Evolutionary conservation across 2,113 vertebrate species (phyloP).

Genomic region (Oreotrochilus melanogaster): DNA sequence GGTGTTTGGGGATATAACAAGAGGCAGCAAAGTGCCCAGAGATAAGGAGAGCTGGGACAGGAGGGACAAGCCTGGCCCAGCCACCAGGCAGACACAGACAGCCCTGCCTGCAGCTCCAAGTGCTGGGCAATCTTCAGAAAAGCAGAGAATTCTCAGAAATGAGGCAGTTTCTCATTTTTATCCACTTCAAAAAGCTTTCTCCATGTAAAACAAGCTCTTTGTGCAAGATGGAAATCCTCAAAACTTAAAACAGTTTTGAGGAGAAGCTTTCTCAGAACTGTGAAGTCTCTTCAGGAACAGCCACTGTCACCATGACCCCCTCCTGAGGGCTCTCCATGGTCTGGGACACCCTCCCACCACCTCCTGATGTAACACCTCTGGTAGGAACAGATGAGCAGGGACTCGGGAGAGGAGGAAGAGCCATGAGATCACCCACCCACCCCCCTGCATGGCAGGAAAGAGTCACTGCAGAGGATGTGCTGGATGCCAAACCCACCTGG

Average conservation of each 20-base stretch:
- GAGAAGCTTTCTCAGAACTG: background rate
- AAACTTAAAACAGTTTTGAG: accelerated
- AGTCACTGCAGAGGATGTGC: background rate
- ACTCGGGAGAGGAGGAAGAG: background rate
- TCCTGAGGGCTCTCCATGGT: background rate
- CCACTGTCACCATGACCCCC: background rate
- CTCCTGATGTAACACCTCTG: background rate
- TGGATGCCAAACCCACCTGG: background rate
- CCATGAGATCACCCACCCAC: background rate
- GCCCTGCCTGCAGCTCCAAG: background rate
- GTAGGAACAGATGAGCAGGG: background rate
- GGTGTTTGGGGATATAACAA: background rate
- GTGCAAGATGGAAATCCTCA: background rate
- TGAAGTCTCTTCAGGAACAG: background rate
- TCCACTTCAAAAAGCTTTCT: background rate
- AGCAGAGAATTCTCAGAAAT: background rate
- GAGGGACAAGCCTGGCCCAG: background rate
- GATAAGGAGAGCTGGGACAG: background rate
- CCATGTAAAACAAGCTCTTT: background rate
- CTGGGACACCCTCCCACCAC: background rate
- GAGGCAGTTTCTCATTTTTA: background rate
- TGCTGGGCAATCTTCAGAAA: background rate
- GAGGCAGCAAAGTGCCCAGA: background rate
- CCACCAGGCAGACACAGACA: background rate
- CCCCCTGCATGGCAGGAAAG: background rate